Base-by-base conservation (phyloP, 64 coral and sea anemone species). In the Porites lutea region DNA sequence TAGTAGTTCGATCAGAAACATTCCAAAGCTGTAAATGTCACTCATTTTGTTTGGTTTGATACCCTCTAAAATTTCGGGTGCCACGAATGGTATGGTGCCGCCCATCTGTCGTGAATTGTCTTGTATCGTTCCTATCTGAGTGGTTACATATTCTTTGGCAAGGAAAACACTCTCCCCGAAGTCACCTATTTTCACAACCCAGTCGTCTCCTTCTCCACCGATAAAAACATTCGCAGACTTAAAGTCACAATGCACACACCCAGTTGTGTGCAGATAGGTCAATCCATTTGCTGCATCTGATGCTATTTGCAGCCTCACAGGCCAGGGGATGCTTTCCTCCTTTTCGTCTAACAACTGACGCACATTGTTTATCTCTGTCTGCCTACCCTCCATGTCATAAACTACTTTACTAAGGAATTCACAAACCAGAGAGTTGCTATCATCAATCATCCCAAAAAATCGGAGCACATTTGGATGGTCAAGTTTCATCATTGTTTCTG, bases 21-120 rank as follows among this genome's bases (percentile, higher is more conserved):
- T 91, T 16, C 9, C 47, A 91, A 82, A 91, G 46, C 77, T 81
- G 65, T 91, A 91, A 1, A 91, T 45, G 14, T 91, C 89, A 83
- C 65, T 73, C 8, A 12, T 20, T 12, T 18, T 59, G 11, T 16
- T 48, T 37, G 77, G 79, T 8, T 19, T 91, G 13, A 7, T 45
- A 0, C 86, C 86, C 3, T 18, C 2, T 15, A 88, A 9, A 6
- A 89, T 15, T 65, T 89, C 87, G 3, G 87, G 87, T 2, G 87
- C 87, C 43, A 68, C 62, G n/a, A 77, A 89, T 19, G 87, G 72
- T 8, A 79, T 5, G 5, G 87, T 89, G 9, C 87, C 87, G 44
- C 7, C 84, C 6, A 4, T 22, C 21, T 18, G 3, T n/a, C n/a
- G n/a, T n/a, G n/a, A n/a, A n/a, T n/a, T n/a, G n/a, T n/a, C n/a